Base-by-base conservation (phyloP, 2,888 invertebrate species). In the Panzeria rudis region DNA sequence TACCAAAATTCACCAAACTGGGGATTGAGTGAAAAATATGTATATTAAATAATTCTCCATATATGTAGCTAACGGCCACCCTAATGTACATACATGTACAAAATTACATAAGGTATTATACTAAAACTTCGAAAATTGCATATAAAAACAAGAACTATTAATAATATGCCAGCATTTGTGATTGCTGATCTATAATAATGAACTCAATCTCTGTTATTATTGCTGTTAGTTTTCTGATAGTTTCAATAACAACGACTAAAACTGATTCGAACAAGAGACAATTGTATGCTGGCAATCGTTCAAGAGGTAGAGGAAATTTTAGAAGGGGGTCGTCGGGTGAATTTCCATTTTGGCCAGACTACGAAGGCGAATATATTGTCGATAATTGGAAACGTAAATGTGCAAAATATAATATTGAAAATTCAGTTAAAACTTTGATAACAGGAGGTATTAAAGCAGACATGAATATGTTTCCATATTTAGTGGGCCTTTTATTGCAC, bases 391-490 rank as follows among this genome's bases (percentile, higher is more conserved):
- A 59, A 3, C 80, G 80, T 11, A 85, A 86, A 78, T 87, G 87
- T 71, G 35, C 69, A 3, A 83, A 83, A 47, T 86, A 79, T 25
- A 66, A 78, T 25, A 75, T 81, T 23, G 81, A 41, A 11, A 82
- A 78, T 41, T 52, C 82, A 6, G 35, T 69, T 11, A 75, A 83
- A 82, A 88, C 86, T 25, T 90, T 91, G 61, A 91, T 92, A 3
- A 88, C 91, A 2, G 89, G 90, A n/a, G 92, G 92, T 5, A 71
- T 88, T 4, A 71, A 89, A 56, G 92, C 91, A 3, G 87, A 88
- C n/a, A 83, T 87, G 32, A 88, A 89, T 50, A 90, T 90, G 87
- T 91, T 91, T 80, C 91, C 92, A 0, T 91, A 90, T 72, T 89
- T 91, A 75, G 91, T 88, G 25, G 92, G 90, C 6, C 68, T 92